Evolutionary conservation across 2,888 invertebrate genomes (phyloP), one percentile per base, ranked within the genome.

Genomic region (Rhogogaster chlorosoma): DNA sequence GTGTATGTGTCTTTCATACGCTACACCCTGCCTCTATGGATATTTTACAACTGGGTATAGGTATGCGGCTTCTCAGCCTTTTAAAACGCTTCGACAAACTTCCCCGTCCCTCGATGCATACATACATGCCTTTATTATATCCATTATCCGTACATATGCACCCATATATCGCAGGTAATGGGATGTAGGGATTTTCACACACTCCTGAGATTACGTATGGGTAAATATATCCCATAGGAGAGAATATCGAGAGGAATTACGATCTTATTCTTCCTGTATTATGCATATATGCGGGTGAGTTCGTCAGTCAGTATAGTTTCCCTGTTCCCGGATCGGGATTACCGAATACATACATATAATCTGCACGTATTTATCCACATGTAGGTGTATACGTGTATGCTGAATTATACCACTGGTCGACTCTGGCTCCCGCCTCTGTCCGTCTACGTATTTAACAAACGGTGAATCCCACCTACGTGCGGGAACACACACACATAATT

Each of bases 401-500:
- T 53, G 53, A 53, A 53, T 53, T 53, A 53, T n/a, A 53, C n/a
- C 29, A 67, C 3, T 26, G 4, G 26, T 67, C 67, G 67, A 67
- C 18, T 67, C 67, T 18, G 26, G 15, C 29, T 29, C 1, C 29
- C 67, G 67, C 9, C 2, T 45, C 2, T 29, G 18, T 29, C 4
- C 15, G 29, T 10, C 9, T 18, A 18, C 70, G 70, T 49, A 49
- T 49, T n/a, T n/a, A 53, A 26, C 61, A 26, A 26, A 61, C 61
- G 61, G 26, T 26, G 12, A 1, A 18, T 18, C 7, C n/a, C 38
- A n/a, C 57, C 38, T 38, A 57, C 80, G 61, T 36, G 26, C 61
- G 80, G 80, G 80, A 61, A 61, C 45, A 80, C 49, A 49, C n/a
- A 80, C 61, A 57, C 61, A 61, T 80, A 80, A 80, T 80, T 80